phyloP scores from a whole-genome alignment of 2,797 vertebrate species.

The Austrolebias charrua region DNA sequence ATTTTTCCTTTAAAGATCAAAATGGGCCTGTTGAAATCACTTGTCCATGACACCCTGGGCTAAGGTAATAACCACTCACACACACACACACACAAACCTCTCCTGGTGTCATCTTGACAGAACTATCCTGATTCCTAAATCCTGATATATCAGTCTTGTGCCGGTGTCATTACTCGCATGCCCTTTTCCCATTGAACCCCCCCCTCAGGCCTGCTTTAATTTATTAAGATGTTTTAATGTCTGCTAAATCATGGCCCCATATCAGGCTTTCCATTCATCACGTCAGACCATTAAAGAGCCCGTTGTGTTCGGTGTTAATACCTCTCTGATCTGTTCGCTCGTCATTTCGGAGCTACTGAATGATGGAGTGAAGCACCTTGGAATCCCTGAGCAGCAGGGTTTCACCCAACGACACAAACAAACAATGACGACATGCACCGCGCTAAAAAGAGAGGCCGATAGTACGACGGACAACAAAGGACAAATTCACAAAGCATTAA shows the following conservation, averaged over 20 bases:
- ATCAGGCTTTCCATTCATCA: slow-evolving; percentile 70
- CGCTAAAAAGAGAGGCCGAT: slow-evolving; percentile 43
- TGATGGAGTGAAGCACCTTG: slow-evolving; percentile 49
- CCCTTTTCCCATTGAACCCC: slow-evolving; percentile 65
- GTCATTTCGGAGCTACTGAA: slow-evolving; percentile 37
- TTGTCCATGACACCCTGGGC: slow-evolving; percentile 29
- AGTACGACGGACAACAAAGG: slow-evolving; percentile 62
- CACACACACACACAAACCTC: slow-evolving; percentile 16
- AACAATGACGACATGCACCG: slow-evolving; percentile 55
- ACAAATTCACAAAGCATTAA: slow-evolving; percentile 59
- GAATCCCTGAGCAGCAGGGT: slow-evolving; percentile 62
- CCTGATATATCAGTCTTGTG: slow-evolving; percentile 68
- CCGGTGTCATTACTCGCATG: slow-evolving; percentile 66
- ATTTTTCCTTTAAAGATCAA: slow-evolving; percentile 25
- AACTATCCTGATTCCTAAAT: slow-evolving; percentile 68
- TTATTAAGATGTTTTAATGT: slow-evolving; percentile 76
- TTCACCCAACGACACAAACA: slow-evolving; percentile 48
- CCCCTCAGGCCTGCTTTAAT: slow-evolving; percentile 65
- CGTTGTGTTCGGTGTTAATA: slow-evolving; percentile 49
- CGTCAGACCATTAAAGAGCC: slow-evolving; percentile 61
- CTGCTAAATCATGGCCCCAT: slow-evolving; percentile 66
- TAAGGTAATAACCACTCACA: slow-evolving; percentile 31
- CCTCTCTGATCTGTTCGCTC: slow-evolving; percentile 49
- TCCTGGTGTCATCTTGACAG: slow-evolving; percentile 51
- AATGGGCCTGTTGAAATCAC: slow-evolving; percentile 41